These are phyloP conservation scores for Clarias laeviceps DNA, from an alignment of 2,797 vertebrate genomes.

Conservation along the genomic window DNA sequence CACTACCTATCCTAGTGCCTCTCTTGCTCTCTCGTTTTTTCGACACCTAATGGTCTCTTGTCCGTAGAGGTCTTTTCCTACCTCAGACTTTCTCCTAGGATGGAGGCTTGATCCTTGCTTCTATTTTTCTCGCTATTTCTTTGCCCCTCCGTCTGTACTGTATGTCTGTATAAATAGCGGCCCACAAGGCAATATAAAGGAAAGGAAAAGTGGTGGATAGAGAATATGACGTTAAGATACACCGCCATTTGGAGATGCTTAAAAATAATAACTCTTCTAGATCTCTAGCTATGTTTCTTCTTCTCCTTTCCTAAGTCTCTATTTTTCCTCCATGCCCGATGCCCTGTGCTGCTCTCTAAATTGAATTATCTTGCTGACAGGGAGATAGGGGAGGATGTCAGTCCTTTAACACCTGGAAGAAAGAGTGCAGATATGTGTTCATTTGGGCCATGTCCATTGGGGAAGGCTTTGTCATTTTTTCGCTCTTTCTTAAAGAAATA, in stretches of 20 bases:
- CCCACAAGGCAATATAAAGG: slow-evolving; percentile 14
- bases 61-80: background rate
- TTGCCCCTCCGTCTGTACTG: too few relatives aligned
- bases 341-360: slow-evolving; percentile 64
- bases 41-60: background rate
- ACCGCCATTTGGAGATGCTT: slow-evolving; percentile 51
- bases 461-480: slow-evolving; percentile 6
- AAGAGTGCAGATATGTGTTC: background rate
- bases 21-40: slow-evolving; percentile 9
- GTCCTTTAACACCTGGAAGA: slow-evolving; percentile 35
- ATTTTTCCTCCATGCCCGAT: slow-evolving; percentile 47
- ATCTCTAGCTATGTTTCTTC: slow-evolving; percentile 11
- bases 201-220: slow-evolving; percentile 3
- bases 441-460: background rate
- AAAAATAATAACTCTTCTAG: slow-evolving; percentile 48
- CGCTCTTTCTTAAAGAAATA: slow-evolving; percentile 6
- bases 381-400: slow-evolving; percentile 49
- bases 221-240: slow-evolving; percentile 50
- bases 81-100: slow-evolving; percentile 53
- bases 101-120: slow-evolving; percentile 54
- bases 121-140: background rate
- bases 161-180: slow-evolving; percentile 4
- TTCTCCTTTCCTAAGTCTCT: background rate
- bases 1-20: slow-evolving; percentile 7
- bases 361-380: slow-evolving; percentile 60